These are phyloP conservation scores for Mamestra brassicae DNA, from an alignment of 2,888 invertebrate genomes.

Conservation along the genomic window DNA sequence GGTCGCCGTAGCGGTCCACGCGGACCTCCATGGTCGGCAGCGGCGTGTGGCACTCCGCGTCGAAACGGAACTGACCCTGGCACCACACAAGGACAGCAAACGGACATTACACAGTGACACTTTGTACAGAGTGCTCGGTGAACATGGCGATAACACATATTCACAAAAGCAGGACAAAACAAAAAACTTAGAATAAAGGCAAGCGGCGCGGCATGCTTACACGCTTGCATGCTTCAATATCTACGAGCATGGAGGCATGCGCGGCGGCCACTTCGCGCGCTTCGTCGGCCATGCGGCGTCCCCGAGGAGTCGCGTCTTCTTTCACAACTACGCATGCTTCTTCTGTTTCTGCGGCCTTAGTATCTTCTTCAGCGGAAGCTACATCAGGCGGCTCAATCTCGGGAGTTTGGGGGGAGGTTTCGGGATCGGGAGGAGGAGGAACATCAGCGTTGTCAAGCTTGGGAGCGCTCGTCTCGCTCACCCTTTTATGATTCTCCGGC, in stretches of 20 bases:
- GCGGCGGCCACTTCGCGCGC: constrained; percentile 89
- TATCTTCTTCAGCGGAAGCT: constrained; percentile 81
- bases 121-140: constrained; percentile 62
- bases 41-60: constrained; percentile 95
- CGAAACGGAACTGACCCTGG: constrained; percentile 97
- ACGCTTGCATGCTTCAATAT: constrained; percentile 93
- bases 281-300: constrained; percentile 87
- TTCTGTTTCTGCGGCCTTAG: constrained; percentile 75
- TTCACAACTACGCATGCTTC: constrained; percentile 88
- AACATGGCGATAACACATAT: constrained; percentile 39
- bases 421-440: constrained; percentile 72
- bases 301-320: constrained; percentile 86
- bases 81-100: constrained; percentile 79
- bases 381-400: constrained; percentile 74
- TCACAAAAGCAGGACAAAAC: constrained; percentile 68
- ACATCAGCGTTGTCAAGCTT: constrained; percentile 83
- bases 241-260: constrained; percentile 90
- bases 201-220: constrained; percentile 92
- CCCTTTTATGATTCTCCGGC: constrained; percentile 99
- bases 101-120: constrained; percentile 66
- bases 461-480: constrained; percentile 93
- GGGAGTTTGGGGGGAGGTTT: constrained; percentile 71
- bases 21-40: constrained; percentile 94
- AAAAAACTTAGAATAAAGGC: constrained; percentile 78
- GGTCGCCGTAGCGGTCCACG: constrained; percentile 90